Conservation (phyloP, 1,140 invertebrate genomes). For the Aphis gossypii region DNA sequence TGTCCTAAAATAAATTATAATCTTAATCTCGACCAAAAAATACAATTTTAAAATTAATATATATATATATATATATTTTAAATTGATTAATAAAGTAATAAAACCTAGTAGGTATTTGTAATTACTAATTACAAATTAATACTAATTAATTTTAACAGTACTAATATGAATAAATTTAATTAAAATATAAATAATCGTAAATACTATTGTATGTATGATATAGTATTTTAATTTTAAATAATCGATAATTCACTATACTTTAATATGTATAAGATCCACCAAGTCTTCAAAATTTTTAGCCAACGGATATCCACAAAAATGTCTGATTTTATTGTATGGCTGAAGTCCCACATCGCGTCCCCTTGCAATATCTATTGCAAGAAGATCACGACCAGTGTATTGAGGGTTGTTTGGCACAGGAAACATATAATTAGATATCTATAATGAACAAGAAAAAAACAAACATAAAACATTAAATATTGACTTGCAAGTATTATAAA, state of each 20-base stretch:
- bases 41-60: neutral
- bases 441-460: neutral
- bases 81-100: neutral
- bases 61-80: neutral
- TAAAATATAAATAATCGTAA: neutral
- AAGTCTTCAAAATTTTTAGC: constrained; percentile 68
- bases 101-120: neutral
- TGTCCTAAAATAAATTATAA: constrained; percentile 63
- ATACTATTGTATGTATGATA: neutral
- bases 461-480: neutral
- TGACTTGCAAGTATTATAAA: neutral
- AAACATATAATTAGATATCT: constrained; percentile 63
- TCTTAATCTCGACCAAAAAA: neutral
- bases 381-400: constrained; percentile 83
- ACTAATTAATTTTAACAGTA: neutral
- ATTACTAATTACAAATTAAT: neutral
- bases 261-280: constrained; percentile 58
- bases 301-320: constrained; percentile 77
- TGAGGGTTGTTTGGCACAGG: constrained; percentile 66
- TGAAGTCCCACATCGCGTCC: constrained; percentile 89
- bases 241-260: constrained; percentile 58
- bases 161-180: neutral
- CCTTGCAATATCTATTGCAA: constrained; percentile 84
- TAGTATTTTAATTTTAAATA: neutral
- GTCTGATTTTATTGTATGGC: constrained; percentile 78